These are phyloP conservation scores for Leptinotarsa texana DNA, from an alignment of 1,140 invertebrate genomes.

Conservation along the genomic window DNA sequence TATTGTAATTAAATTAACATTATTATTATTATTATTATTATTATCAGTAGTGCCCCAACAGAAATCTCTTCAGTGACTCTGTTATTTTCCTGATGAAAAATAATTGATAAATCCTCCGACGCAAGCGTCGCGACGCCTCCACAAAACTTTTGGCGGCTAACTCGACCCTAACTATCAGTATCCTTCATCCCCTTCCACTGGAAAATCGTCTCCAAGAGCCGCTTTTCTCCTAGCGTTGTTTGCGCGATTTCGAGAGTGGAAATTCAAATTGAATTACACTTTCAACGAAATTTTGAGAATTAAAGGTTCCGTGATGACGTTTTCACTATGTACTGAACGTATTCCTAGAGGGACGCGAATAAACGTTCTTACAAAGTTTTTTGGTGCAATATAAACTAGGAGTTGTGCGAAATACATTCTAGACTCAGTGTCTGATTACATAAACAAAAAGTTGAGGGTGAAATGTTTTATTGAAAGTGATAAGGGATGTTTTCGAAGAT, in stretches of 20 bases:
- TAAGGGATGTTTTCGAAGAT: background rate
- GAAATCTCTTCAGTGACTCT: background rate
- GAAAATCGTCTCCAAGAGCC: constrained; percentile 7
- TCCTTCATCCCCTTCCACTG: constrained; percentile 9
- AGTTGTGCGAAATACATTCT: background rate
- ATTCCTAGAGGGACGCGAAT: background rate
- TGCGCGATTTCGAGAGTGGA: background rate
- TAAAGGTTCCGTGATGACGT: background rate
- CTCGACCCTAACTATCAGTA: constrained; percentile 18
- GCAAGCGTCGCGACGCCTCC: constrained; percentile 14
- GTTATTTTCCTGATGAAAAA: background rate
- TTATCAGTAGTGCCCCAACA: too few species aligned
- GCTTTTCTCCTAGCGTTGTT: background rate
- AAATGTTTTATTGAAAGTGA: background rate
- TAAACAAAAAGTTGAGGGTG: background rate
- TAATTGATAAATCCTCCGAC: constrained; percentile 7
- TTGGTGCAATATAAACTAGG: background rate
- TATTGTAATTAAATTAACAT: too few species aligned
- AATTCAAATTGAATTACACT: background rate
- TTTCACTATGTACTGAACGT: background rate
- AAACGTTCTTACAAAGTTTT: background rate
- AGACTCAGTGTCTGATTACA: background rate
- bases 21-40: too few species aligned
- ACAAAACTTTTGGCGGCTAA: constrained; percentile 22
- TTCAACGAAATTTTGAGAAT: background rate